Base-by-base conservation (phyloP, 2,797 vertebrate species). In the Coreius guichenoti region DNA sequence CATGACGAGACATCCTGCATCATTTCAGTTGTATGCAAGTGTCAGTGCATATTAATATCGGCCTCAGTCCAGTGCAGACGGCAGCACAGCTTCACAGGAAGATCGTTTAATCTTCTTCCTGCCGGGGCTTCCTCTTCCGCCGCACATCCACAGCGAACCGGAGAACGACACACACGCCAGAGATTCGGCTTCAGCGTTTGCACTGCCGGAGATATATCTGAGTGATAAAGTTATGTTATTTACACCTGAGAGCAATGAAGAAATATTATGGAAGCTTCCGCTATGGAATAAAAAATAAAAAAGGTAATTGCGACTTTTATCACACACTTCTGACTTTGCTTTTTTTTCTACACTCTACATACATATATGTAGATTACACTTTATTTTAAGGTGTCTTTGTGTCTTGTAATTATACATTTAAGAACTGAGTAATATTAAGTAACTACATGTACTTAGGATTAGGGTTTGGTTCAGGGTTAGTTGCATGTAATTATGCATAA, bases 11-110 rank as follows among this genome's bases (percentile, higher is more conserved):
- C 92, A 89, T 92, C 90, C 89, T 8, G 92, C 93, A 95, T 94
- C 92, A 92, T 93, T 93, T 92, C 91, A 89, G 93, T 93, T 92
- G 93, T 93, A 94, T 93, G 94, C 92, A 93, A 92, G 93, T 94
- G 94, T 95, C 93, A 93, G 91, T 87, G 93, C 91, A 93, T 94
- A 94, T 94, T 94, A 94, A 95, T 94, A 94, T 95, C 92, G 91
- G 93, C 90, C 90, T 92, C 92, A 91, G 92, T 94, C 92, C 93
- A 92, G 89, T 89, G 88, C 90, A 93, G 91, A 93, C 83, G 72
- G 89, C 91, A 79, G 90, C 88, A 87, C 90, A 93, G 92, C 92
- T 93, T 93, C 92, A 91, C 89, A 85, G 92, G 87, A 89, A 93
- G 92, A 94, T 93, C 90, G 93, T 94, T 94, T 92, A 91, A 94